Conservation (phyloP, 2,797 vertebrate genomes). For the Carduelis carduelis region DNA sequence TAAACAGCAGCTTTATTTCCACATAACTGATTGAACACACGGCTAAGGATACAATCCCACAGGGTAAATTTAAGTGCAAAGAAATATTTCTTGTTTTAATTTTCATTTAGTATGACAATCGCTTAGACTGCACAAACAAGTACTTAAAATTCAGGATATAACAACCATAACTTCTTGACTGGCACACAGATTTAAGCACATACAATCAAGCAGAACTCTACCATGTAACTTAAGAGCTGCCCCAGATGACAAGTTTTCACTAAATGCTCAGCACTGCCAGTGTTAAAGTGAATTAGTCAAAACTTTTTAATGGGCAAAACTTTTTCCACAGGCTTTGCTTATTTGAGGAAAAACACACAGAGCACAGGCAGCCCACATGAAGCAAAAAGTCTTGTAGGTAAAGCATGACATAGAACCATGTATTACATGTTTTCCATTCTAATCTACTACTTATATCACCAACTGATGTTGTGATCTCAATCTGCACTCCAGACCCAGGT, state of each 20-base stretch:
- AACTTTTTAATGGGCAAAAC: background rate
- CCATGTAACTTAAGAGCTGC: background rate
- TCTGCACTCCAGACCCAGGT: background rate
- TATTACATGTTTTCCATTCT: background rate
- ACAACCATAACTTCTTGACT: background rate
- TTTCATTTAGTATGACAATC: background rate
- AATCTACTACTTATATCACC: background rate
- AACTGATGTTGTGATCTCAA: background rate
- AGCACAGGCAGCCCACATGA: background rate
- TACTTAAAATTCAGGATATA: background rate
- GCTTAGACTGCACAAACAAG: background rate
- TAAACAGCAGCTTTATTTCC: background rate
- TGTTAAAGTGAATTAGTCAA: background rate
- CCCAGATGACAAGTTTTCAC: background rate
- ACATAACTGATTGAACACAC: rapidly evolving
- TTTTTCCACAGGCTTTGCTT: background rate
- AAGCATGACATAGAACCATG: rapidly evolving
- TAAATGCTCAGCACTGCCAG: background rate
- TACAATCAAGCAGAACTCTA: background rate
- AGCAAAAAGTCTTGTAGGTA: background rate
- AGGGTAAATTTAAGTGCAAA: background rate
- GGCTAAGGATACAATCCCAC: background rate
- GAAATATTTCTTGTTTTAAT: background rate
- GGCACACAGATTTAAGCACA: background rate
- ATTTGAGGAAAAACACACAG: background rate